Conservation (phyloP, 1,140 invertebrate species). For the Drosophila nasuta region DNA sequence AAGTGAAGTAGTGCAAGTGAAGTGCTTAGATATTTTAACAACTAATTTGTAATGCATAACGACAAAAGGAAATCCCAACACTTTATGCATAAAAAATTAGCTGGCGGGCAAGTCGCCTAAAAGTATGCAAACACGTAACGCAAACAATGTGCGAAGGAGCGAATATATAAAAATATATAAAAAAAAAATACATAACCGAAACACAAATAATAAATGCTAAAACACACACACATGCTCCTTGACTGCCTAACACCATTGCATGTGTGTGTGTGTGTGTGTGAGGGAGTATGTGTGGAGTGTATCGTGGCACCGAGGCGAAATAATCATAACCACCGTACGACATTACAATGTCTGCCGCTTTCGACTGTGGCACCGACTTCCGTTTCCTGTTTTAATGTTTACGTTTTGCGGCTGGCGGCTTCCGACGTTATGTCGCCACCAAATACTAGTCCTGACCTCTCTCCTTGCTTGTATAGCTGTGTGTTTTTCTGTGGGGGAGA, state of each 20-base stretch:
- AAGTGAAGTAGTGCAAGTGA: constrained; percentile 27
- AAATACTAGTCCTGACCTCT: constrained; percentile 16
- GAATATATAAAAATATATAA: constrained; percentile 27
- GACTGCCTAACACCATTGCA: neutral
- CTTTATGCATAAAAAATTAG: constrained; percentile 73
- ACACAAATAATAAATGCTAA: constrained; percentile 47
- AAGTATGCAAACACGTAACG: constrained; percentile 50
- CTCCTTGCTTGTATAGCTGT: neutral
- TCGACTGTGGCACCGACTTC: constrained; percentile 58
- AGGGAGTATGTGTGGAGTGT: neutral
- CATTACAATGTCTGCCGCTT: constrained; percentile 59
- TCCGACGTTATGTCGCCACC: constrained; percentile 32
- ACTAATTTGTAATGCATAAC: constrained; percentile 64
- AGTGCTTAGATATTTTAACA: constrained; percentile 29
- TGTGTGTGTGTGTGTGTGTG: neutral
- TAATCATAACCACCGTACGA: constrained; percentile 71
- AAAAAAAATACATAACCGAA: constrained; percentile 16
- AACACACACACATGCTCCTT: constrained; percentile 21
- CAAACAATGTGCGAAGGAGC: constrained; percentile 46
- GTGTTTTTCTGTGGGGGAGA: constrained; percentile 29
- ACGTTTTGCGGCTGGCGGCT: constrained; percentile 68
- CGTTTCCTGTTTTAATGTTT: constrained; percentile 82
- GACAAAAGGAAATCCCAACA: constrained; percentile 42
- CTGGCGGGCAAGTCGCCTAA: constrained; percentile 17
- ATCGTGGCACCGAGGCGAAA: constrained; percentile 50